Base-by-base conservation (phyloP, 2,888 invertebrate genomes). In the Drosophila rellima region DNA sequence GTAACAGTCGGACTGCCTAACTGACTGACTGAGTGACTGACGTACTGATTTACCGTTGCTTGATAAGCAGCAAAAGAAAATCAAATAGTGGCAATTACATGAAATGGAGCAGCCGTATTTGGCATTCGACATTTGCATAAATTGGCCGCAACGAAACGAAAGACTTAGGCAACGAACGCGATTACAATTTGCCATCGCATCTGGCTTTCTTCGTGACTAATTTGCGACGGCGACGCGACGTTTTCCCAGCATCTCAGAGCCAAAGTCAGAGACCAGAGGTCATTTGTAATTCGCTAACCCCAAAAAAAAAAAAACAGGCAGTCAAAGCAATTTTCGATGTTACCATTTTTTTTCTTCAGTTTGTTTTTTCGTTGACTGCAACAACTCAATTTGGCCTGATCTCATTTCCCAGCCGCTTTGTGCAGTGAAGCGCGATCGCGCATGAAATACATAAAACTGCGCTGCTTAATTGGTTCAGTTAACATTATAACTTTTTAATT, bases 21-120 rank as follows among this genome's bases (percentile, higher is more conserved):
- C 35, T 50, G 40, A 18, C 42, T 59, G 51, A 17, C 51, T 48
- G 60, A 31, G 48, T 76, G 72, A 72, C 60, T 78, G 82, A 80
- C 82, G 71, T 80, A 85, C 86, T 82, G 81, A 86, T 83, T 86
- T 83, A 83, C 83, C 78, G 86, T 83, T 83, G 78, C 69, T 63
- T 70, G 80, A 80, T 80, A 80, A 80, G 70, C 79, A 66, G 18
- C 44, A 31, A 20, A 13, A 37, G 29, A 55, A 42, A 60, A 61
- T n/a, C n/a, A 63, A 74, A 65, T 62, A 75, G 85, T 74, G 82
- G 85, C 82, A 82, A 82, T 82, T 82, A 82, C 82, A 82, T 75
- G 75, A 82, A 82, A 69, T 85, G 82, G 85, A 82, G 82, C 82
- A 84, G 74, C 69, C 55, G 48, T 44, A 57, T 48, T 42, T n/a